Base-by-base conservation (phyloP, 2,113 vertebrate genomes). In the Glareola pratincola region DNA sequence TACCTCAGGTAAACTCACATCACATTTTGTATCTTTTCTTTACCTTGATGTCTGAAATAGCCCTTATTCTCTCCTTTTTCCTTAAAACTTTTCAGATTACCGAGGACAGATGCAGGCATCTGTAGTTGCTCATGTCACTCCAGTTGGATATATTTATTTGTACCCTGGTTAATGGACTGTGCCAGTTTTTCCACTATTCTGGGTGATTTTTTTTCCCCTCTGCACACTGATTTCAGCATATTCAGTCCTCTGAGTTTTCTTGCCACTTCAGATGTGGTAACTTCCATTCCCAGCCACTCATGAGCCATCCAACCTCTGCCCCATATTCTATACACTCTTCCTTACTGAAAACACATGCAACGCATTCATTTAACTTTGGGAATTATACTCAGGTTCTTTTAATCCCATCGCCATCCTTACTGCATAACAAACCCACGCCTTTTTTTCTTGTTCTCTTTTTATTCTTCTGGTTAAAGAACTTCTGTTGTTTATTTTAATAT, bases 401-500 rank as follows among this genome's bases (percentile, higher is more conserved):
- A 48, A 24, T 32, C 57, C 74, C 81, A 32, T 3, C 14, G 0
- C 41, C 41, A 19, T 43, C 59, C 87, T 62, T 50, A 11, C 85
- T 47, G 75, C 12, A 10, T 34, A 73, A 88, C 82, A 83, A 83
- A 87, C 67, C 85, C 82, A 43, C 6, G 1, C 73, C 89, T 56
- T 93, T 68, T 83, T 62, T 69, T 88, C 93, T 93, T 59, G 0
- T 78, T 92, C 87, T 91, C 76, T 69, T 92, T 96, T 90, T 62
- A 48, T 85, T 95, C 74, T 73, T 62, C 81, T 97, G 67, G 6
- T 87, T 72, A 87, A 94, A 91, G 90, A 95, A 91, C 92, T 93
- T 94, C 43, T 93, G 92, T 6, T 96, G 86, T 97, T 96, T 97
- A 82, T 97, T 97, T 97, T 97, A 97, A 96, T 97, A 96, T 97